Evolutionary conservation across 2,888 invertebrate species (phyloP).

Genomic region (Napeogenes sylphis): DNA sequence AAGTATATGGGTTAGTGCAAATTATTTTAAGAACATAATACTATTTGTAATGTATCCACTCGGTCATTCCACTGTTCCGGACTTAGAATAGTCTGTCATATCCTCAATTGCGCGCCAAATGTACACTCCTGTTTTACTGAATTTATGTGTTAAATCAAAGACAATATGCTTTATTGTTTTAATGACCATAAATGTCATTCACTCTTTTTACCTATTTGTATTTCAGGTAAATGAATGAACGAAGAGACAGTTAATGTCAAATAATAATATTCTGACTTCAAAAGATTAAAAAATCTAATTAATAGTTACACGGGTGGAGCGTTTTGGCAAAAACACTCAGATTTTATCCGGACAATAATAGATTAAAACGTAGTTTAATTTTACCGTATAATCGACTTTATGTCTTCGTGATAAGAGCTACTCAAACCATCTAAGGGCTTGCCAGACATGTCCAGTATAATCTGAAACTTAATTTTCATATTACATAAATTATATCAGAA

Average conservation of each 20-base stretch:
- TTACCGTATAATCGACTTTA: neutral
- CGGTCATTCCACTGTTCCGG: neutral
- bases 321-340: conserved; percentile 26
- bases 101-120: too few relatives aligned
- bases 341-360: conserved; percentile 23
- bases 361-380: conserved; percentile 9
- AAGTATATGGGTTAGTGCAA: conserved; percentile 2
- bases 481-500: neutral
- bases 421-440: neutral
- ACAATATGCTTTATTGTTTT: too few relatives aligned
- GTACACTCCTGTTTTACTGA: too few relatives aligned
- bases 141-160: too few relatives aligned
- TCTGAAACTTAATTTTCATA: neutral
- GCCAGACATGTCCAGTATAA: neutral
- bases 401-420: neutral
- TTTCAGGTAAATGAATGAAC: too few relatives aligned
- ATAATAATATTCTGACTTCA: conserved; percentile 7
- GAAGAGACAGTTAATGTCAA: neutral
- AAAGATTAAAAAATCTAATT: conserved; percentile 18
- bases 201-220: too few relatives aligned
- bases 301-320: conserved; percentile 19
- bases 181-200: too few relatives aligned
- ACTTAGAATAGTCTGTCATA: neutral
- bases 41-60: conserved; percentile 1
- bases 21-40: conserved; percentile 3